Base-by-base conservation (phyloP, 2,888 invertebrate species). In the Morpho helenor region DNA sequence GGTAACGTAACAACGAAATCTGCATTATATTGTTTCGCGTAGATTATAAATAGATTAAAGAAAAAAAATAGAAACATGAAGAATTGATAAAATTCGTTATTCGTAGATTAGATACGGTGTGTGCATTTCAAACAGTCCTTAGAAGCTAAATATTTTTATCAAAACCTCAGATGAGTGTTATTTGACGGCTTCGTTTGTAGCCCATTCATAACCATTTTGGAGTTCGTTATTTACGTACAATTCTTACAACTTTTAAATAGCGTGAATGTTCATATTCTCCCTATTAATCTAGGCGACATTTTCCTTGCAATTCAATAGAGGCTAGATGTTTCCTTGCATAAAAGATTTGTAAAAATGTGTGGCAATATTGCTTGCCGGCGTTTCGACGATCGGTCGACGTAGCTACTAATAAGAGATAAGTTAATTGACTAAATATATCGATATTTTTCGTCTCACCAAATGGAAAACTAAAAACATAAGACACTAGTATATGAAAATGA, bases 1-100 rank as follows among this genome's bases (percentile, higher is more conserved):
- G 97, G 97, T 97, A 97, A 96, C 77, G 86, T 87, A 87, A 82
- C 54, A 75, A 76, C 69, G 68, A 76, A 74, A 75, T 77, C 71
- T 65, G 59, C 66, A 66, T 66, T 61, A 55, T 73, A 75, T 75
- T 72, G 74, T 70, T 76, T 75, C 68, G 70, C 68, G 70, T 81
- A 82, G 77, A 73, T 68, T 49, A 53, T 23, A 9, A 16, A 41
- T 53, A 46, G 46, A 39, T 46, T 22, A 10, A 3, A n/a, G 40
- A 52, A 52, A 44, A 42, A 39, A 52, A 42, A 22, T 62, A 62
- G 58, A 62, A 9, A 49, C 49, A 47, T 46, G 10, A 51, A 43
- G 16, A 52, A 45, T 22, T 48, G 10, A 39, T 9, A 23, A 40
- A 50, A 39, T 52, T 42, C 8, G 42, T 47, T 7, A 47, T 43